Conservation (phyloP, 2,113 vertebrate species). For the Sinosuthora webbiana region DNA sequence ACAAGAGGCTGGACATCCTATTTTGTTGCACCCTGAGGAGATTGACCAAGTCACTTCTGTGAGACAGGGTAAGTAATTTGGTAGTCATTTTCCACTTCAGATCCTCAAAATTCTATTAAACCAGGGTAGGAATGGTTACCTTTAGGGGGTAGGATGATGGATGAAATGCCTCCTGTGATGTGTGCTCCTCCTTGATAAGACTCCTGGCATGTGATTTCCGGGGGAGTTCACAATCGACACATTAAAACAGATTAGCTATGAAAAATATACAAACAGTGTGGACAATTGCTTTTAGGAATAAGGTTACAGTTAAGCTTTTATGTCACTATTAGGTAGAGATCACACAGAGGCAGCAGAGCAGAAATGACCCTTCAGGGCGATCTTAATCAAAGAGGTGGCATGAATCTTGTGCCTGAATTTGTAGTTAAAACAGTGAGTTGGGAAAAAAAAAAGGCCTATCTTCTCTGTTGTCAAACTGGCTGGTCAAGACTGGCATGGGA, state of each 20-base stretch:
- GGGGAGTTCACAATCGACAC: neutral
- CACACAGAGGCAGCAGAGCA: neutral
- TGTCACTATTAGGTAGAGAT: neutral
- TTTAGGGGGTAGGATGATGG: neutral
- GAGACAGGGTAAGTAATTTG: neutral
- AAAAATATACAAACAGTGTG: neutral
- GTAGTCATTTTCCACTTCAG: conserved; percentile 7
- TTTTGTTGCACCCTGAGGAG: neutral
- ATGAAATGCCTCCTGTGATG: neutral
- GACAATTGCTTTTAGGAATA: neutral
- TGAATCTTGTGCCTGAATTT: neutral
- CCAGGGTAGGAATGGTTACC: neutral
- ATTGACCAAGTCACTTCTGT: neutral
- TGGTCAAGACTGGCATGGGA: neutral
- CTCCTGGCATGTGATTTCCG: neutral
- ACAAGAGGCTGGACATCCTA: neutral
- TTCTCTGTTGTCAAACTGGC: neutral
- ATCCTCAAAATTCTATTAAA: conserved; percentile 17
- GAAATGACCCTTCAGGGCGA: neutral
- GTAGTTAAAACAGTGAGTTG: neutral
- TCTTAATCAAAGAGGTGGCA: neutral
- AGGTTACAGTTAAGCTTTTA: neutral
- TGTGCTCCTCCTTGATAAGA: neutral
- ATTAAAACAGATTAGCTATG: conserved; percentile 11
- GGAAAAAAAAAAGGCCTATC: neutral